These are phyloP conservation scores for Brachionichthys hirsutus DNA, from an alignment of 2,113 vertebrate genomes.

Conservation along the genomic window DNA sequence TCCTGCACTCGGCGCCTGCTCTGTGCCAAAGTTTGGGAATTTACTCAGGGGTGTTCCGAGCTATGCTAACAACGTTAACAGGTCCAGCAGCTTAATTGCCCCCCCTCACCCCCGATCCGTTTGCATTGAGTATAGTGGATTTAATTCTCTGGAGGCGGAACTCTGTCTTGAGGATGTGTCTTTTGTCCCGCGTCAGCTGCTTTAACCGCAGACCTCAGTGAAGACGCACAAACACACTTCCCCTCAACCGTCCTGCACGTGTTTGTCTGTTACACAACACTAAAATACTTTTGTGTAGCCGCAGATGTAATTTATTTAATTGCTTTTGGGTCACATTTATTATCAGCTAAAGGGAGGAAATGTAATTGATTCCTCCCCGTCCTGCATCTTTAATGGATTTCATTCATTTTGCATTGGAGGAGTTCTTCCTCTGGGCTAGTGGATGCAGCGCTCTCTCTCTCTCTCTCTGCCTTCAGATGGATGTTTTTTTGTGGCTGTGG, in stretches of 20 bases:
- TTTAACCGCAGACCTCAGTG: slow-evolving; percentile 14
- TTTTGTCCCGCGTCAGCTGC: slow-evolving; percentile 22
- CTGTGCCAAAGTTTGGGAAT: slow-evolving; percentile 38
- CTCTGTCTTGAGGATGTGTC: background rate
- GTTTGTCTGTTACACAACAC: background rate
- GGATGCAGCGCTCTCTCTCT: slow-evolving; percentile 9
- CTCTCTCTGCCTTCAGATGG: background rate
- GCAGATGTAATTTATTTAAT: slow-evolving; percentile 25
- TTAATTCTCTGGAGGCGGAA: slow-evolving; percentile 4
- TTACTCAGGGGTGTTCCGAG: slow-evolving; percentile 5
- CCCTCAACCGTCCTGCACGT: background rate
- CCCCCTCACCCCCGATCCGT: background rate
- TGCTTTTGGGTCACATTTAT: slow-evolving; percentile 47
- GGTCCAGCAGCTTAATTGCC: background rate
- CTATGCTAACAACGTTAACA: background rate
- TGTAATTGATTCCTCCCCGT: slow-evolving; percentile 14
- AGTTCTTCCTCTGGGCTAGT: slow-evolving; percentile 8
- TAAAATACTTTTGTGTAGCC: background rate
- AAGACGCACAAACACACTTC: too few relatives aligned
- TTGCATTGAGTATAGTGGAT: background rate
- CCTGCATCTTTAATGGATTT: slow-evolving; percentile 57
- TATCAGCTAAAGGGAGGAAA: slow-evolving; percentile 26
- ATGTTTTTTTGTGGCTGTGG: background rate
- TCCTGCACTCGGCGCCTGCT: slow-evolving; percentile 29
- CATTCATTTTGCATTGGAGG: slow-evolving; percentile 46